Conservation (phyloP, 2,888 invertebrate species). For the Patella ulyssiponensis region DNA sequence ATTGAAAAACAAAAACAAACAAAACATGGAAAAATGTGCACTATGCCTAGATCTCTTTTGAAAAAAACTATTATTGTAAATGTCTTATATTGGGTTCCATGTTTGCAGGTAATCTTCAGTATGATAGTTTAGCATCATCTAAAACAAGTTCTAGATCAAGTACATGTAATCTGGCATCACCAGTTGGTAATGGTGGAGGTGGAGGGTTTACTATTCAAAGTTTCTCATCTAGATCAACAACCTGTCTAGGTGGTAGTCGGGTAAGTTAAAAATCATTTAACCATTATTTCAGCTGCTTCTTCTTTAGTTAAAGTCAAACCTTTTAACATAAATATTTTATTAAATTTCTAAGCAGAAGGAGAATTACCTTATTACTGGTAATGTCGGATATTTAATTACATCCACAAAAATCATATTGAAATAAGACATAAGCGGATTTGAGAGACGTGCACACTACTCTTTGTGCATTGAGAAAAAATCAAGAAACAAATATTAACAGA, state of each 20-base stretch:
- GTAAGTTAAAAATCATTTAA: constrained; percentile 39
- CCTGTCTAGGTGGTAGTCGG: constrained; percentile 58
- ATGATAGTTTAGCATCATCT: constrained; percentile 40
- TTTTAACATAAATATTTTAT: too few species aligned
- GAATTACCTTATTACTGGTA: too few species aligned
- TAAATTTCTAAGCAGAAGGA: too few species aligned
- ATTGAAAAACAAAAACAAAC: too few species aligned
- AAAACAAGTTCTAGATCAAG: constrained; percentile 43
- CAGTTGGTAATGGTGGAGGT: constrained; percentile 45
- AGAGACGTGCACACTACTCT: too few species aligned
- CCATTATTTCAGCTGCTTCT: too few species aligned
- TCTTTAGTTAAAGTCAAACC: too few species aligned
- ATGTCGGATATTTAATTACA: too few species aligned
- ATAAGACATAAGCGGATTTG: background rate
- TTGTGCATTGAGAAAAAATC: too few species aligned
- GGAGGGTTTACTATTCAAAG: constrained; percentile 36
- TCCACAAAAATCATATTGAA: too few species aligned
- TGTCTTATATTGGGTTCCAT: background rate
- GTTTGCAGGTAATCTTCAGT: constrained; percentile 63
- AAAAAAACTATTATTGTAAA: background rate
- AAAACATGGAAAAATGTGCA: background rate
- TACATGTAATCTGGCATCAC: constrained; percentile 45
- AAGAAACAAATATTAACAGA: too few species aligned
- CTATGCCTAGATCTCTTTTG: background rate
- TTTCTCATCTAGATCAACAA: constrained; percentile 36